These are phyloP conservation scores for Spermophilus dauricus DNA, from an alignment of 2,113 vertebrate genomes.

Conservation along the genomic window DNA sequence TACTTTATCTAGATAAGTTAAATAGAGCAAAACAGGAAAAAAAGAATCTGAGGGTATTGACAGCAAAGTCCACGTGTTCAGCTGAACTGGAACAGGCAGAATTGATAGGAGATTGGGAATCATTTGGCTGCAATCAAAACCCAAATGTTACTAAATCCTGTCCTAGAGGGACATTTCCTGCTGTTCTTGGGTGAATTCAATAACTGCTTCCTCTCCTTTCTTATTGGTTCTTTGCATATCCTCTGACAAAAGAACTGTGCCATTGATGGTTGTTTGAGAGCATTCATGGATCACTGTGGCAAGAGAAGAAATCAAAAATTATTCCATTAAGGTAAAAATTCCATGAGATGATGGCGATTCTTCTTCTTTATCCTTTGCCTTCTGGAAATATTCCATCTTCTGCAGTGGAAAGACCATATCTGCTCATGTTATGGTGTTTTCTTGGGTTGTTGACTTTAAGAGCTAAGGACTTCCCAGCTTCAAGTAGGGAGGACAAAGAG, in stretches of 20 bases:
- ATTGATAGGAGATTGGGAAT: conserved; percentile 81
- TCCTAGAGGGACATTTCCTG: conserved; percentile 78
- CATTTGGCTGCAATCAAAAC: conserved; percentile 84
- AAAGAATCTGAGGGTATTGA: conserved; percentile 79
- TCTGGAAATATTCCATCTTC: conserved; percentile 63
- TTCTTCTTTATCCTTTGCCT: not conserved
- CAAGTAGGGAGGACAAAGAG: conserved; percentile 68
- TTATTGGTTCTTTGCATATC: conserved; percentile 50
- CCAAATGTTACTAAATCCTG: conserved; percentile 82
- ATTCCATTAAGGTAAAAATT: conserved; percentile 37
- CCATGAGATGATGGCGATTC: not conserved
- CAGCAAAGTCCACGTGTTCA: conserved; percentile 73
- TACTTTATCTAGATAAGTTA: conserved; percentile 81
- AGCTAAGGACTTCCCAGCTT: conserved; percentile 1
- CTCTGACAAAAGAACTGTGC: conserved; percentile 25
- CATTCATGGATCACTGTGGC: not conserved
- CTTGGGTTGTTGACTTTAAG: conserved; percentile 80
- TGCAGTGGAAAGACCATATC: conserved; percentile 54
- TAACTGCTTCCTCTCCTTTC: conserved; percentile 55
- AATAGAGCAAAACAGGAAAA: conserved; percentile 78
- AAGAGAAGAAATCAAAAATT: conserved; percentile 58
- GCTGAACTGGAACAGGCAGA: conserved; percentile 80
- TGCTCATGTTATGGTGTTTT: conserved; percentile 58
- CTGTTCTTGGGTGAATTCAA: conserved; percentile 74
- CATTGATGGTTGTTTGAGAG: conserved; percentile 44